Conservation (phyloP, 2,797 vertebrate species). For the Dromococcyx pavoninus region DNA sequence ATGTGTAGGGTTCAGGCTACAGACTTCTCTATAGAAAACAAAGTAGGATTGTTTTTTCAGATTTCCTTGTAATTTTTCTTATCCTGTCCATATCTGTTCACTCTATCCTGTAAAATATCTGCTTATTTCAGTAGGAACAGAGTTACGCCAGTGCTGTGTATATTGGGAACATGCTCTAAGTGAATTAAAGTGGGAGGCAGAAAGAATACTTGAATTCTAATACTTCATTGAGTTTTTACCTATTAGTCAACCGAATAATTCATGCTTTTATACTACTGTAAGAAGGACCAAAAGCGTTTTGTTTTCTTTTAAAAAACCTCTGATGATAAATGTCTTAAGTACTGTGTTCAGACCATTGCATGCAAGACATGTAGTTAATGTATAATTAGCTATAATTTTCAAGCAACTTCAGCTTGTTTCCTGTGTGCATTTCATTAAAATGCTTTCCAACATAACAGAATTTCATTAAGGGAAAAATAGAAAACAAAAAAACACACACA, state of each 20-base stretch:
- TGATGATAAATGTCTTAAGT: not conserved
- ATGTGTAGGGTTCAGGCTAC: not conserved
- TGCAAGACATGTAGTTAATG: not conserved
- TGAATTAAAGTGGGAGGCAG: not conserved
- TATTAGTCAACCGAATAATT: not conserved
- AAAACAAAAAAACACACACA: not conserved
- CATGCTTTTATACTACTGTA: not conserved
- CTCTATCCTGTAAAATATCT: not conserved
- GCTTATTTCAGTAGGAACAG: not conserved
- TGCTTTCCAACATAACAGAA: conserved; percentile 12
- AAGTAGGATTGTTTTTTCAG: too few species aligned
- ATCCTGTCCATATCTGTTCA: not conserved
- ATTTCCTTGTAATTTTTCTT: not conserved
- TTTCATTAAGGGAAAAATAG: not conserved
- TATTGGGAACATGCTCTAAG: not conserved
- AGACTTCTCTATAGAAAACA: not conserved
- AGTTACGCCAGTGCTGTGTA: not conserved
- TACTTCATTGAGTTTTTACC: not conserved
- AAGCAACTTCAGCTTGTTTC: conserved; percentile 24
- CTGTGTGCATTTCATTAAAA: conserved; percentile 26
- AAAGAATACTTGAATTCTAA: not conserved
- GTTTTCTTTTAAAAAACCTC: not conserved
- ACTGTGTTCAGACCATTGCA: not conserved
- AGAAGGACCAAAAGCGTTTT: not conserved
- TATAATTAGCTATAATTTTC: conserved; percentile 50